Evolutionary conservation across 2,113 vertebrate species (phyloP), one percentile per base, ranked within the genome.

Genomic region (Eidolon helvum): DNA sequence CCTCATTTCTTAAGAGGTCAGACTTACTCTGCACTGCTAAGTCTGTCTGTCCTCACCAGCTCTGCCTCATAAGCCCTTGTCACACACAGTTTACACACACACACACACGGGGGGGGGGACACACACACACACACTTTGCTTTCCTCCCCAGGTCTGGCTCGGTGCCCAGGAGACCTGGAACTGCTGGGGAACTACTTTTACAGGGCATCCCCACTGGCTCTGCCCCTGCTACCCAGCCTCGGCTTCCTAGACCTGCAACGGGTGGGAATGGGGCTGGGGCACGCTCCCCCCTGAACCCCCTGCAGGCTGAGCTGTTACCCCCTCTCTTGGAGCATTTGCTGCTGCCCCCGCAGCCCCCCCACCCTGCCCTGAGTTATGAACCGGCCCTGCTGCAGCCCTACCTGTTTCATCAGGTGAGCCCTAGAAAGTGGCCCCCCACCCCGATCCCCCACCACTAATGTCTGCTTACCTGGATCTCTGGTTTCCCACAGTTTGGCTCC

Each of bases 311-410:
- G 53, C 88, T 96, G 75, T 95, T 99, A 75, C 99, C 99, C 55
- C 98, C 99, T 40, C 99, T 99, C 97, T 91, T 99, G 98, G 99
- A 99, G 96, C 99, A 99, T 59, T 98, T 99, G 96, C 99, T 99
- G 68, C 98, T 99, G 78, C 33, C 97, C 28, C 98, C 99, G 1
- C 98, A 98, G 11, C 98, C 99, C 61, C 99, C 99, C 9, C 98
- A 98, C 5, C 98, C 99, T 43, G 98, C 99, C 63, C 98, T 98
- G 71, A 97, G 97, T 69, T 98, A 99, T 33, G 99, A 99, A 78
- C 98, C 99, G 24, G 97, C 99, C 48, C 98, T 99, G 38, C 97
- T 99, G 93, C 99, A 99, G 93, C 99, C 99, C 28, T 99, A 99
- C 87, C 97, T 99, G 14, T 99, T 99, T 97, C 99, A 98, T 92